Percentiles rank a stretch among this genome's conserved stretches.
These are phyloP conservation scores for Apamea anceps DNA, from an alignment of 2,888 invertebrate species.

Conservation along the genomic window DNA sequence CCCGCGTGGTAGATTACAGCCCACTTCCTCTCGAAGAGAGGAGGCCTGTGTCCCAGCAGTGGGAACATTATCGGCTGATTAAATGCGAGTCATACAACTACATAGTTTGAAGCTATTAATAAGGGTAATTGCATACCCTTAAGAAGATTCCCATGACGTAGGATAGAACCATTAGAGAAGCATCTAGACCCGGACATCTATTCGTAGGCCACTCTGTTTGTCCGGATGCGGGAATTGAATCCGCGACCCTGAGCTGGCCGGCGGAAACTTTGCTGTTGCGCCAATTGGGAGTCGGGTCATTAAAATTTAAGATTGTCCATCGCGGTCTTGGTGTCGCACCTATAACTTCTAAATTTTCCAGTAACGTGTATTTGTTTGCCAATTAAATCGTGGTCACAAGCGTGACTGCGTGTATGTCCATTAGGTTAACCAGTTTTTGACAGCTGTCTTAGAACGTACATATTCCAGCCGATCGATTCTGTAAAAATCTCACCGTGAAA, in stretches of 20 bases:
- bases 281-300: constrained; percentile 53
- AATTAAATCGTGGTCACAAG: background rate
- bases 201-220: constrained; percentile 22
- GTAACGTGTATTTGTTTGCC: background rate
- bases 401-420: too few species aligned
- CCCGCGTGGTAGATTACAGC: too few species aligned
- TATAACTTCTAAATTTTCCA: background rate
- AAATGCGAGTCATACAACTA: too few species aligned
- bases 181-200: constrained; percentile 32
- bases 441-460: too few species aligned
- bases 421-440: too few species aligned
- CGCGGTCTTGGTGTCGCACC: constrained; percentile 32
- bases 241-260: constrained; percentile 49
- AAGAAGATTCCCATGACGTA: constrained; percentile 19
- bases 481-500: too few species aligned
- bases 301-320: constrained; percentile 42
- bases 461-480: too few species aligned
- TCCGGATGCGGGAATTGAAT: constrained; percentile 60
- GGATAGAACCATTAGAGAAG: constrained; percentile 32
- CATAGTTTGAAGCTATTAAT: background rate
- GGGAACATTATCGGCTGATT: too few species aligned
- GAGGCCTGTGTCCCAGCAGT: too few species aligned
- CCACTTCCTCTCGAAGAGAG: too few species aligned
- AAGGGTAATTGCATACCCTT: background rate
- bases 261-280: constrained; percentile 48